phyloP scores from a whole-genome alignment of 2,113 vertebrate species.

The Pseudois nayaur region DNA sequence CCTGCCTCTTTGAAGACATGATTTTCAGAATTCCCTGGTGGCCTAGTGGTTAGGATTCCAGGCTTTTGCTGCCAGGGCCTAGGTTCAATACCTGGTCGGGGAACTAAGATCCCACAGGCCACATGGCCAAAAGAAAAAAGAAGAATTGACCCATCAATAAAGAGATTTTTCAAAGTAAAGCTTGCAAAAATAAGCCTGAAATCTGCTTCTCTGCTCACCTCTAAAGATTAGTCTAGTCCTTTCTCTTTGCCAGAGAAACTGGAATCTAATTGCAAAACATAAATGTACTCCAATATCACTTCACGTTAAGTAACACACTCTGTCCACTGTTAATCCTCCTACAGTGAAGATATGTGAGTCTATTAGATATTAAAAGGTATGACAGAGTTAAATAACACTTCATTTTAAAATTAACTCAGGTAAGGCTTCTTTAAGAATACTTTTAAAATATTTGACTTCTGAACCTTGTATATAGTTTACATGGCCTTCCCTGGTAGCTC shows the following conservation, averaged over 20 bases:
- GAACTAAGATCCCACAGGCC: neutral
- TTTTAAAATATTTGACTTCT: conserved; percentile 28
- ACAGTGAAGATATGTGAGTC: neutral
- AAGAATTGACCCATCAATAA: neutral
- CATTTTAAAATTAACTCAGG: neutral
- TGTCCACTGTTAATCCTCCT: neutral
- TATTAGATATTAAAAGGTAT: neutral
- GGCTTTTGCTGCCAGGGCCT: neutral
- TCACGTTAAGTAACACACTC: neutral
- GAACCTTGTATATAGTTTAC: neutral
- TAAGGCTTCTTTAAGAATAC: neutral
- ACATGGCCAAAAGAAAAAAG: neutral
- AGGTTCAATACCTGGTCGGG: neutral
- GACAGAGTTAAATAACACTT: neutral
- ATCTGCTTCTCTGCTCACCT: neutral
- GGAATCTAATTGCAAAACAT: conserved; percentile 11
- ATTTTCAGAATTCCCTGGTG: neutral
- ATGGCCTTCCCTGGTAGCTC: neutral
- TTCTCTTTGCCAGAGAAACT: conserved; percentile 1
- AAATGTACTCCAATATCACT: neutral
- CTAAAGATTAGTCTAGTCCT: neutral
- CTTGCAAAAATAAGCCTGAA: conserved; percentile 25
- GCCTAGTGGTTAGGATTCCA: neutral
- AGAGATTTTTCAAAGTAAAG: neutral
- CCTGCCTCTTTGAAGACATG: conserved; percentile 2